Evolutionary conservation across 2,113 vertebrate species (phyloP), one percentile per base, ranked within the genome.

Genomic region (Lamprotornis superbus): DNA sequence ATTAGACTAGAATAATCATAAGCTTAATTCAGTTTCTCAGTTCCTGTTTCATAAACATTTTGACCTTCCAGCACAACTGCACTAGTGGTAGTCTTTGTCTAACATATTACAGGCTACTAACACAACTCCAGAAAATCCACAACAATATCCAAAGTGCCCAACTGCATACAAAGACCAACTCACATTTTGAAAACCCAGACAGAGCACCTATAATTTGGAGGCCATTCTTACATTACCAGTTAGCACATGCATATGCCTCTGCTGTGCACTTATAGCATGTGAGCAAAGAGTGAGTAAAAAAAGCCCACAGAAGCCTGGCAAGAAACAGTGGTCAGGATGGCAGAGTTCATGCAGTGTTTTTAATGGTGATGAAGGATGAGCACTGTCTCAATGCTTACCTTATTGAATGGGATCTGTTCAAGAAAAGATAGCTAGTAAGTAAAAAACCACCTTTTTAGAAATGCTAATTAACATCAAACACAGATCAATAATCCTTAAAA

Each of bases 201-300:
- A 53, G 12, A 84, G 18, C 37, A 90, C 24, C 39, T 70, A 2
- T 17, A 49, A 69, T 52, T 81, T 84, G 33, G 24, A 53, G 21
- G 21, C 46, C 12, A 20, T 18, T 85, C 75, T 61, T 57, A 42
- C 7, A 6, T 50, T 46, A 57, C 23, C 19, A 7, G 23, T 67
- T 46, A 46, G 55, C 28, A 23, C 0, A 1, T 19, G 5, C 7
- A 39, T 18, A 53, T 33, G 31, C 10, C 10, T 90, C 50, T 61
- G n/a, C 28, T 57, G 16, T 30, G 9, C 0, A 0, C 16, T 71
- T 95, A 16, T 0, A 60, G 40, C 14, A 16, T 25, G 15, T n/a
- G 37, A 92, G n/a, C 42, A 81, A 28, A 61, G 16, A 39, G 3
- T 13, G 27, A 71, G 46, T 3, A 37, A 47, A 50, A 50, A 84